Evolutionary conservation across 2,888 invertebrate species (phyloP), one percentile per base, ranked within the genome.

Genomic region (Nephrocerus scutellatus): DNA sequence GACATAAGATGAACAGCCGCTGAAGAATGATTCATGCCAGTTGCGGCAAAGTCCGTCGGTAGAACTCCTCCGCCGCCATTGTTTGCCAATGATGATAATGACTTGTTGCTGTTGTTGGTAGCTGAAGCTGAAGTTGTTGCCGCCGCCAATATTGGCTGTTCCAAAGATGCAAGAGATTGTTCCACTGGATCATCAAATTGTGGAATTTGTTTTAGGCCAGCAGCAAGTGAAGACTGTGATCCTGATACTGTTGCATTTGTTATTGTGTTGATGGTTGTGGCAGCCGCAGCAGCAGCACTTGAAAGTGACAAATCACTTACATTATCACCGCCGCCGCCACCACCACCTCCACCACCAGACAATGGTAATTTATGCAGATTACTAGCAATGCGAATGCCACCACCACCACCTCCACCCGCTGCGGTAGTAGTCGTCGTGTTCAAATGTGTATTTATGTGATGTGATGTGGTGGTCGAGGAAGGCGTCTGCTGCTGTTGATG

Each of bases 131-230:
- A 32, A 37, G 25, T 39, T 44, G 39, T 13, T 43, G 55, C 55
- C 39, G 62, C 52, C 34, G 61, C 71, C 44, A 75, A 72, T 57
- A 68, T 57, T 41, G 76, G 76, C 44, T 79, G 75, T 65, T 82
- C 82, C 50, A 82, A 68, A 52, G 77, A 80, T 31, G 82, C 82
- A 54, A 82, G 70, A 36, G 81, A 79, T 51, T 80, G 76, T 65
- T 82, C 82, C 53, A 82, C 72, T 14, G 82, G 81, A 63, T 82
- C 82, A 40, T 79, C 76, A 59, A 71, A 75, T 46, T 68, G 64
- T n/a, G 64, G 64, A 36, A 66, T 63, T 51, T 68, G 68, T 30
- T 62, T 62, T 3, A 64, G 56, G 25, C 62, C 64, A 20, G 58
- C 51, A 34, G 55, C 55, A 24, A 62, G 48, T 20, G 57, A 53